These are phyloP conservation scores for Ceyx erithaca DNA, from an alignment of 2,797 vertebrate genomes.

Conservation along the genomic window DNA sequence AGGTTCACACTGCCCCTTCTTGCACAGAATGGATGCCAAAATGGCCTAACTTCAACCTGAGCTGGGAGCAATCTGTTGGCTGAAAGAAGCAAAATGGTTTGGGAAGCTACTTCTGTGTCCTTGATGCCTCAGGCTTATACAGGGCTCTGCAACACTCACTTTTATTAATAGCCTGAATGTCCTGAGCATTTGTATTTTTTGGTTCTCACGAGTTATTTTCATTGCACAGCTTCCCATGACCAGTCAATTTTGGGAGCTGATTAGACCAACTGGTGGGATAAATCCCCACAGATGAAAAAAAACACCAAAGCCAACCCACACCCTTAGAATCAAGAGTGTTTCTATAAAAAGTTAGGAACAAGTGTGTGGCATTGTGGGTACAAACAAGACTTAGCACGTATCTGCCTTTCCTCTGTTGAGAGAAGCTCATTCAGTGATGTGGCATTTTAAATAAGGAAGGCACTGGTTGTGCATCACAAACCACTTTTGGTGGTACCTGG, in stretches of 20 bases:
- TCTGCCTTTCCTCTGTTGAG: not conserved
- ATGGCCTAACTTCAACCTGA: not conserved
- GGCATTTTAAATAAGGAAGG: not conserved
- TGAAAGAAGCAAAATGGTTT: not conserved
- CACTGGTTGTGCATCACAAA: not conserved
- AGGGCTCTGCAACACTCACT: not conserved
- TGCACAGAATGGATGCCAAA: not conserved
- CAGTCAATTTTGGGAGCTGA: constrained; percentile 22
- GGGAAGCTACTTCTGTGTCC: not conserved
- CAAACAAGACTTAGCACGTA: not conserved
- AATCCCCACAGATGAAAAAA: constrained; percentile 22
- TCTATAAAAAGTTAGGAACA: constrained; percentile 48
- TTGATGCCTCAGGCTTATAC: not conserved
- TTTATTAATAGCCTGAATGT: constrained; percentile 65
- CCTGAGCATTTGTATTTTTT: constrained; percentile 43
- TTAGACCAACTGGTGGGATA: constrained; percentile 38
- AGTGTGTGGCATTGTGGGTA: not conserved
- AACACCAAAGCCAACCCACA: not conserved
- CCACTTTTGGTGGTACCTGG: not conserved
- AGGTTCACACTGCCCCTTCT: not conserved
- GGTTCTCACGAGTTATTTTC: constrained; percentile 79
- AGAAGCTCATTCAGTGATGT: fast-evolving
- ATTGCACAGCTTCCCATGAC: constrained; percentile 48
- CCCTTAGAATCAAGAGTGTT: not conserved
- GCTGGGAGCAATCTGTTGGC: not conserved